These are phyloP conservation scores for Enteromius argenteus DNA, from an alignment of 2,797 vertebrate species.

Conservation along the genomic window DNA sequence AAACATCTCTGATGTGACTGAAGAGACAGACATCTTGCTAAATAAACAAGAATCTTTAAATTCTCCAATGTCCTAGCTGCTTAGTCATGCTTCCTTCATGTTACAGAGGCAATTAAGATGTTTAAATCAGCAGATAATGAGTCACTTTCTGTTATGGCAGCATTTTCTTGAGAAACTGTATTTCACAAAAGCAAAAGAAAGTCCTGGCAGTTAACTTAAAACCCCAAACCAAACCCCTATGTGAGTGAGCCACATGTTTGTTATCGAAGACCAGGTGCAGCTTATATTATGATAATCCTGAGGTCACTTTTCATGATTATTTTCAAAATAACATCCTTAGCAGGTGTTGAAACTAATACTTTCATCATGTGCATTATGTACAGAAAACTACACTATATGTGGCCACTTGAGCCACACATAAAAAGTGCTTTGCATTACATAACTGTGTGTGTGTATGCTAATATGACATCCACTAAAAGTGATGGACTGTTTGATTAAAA, in stretches of 20 bases:
- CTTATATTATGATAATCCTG: constrained; percentile 29
- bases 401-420: not conserved
- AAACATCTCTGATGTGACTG: not conserved
- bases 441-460: not conserved
- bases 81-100: not conserved
- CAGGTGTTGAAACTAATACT: constrained; percentile 23
- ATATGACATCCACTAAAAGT: not conserved
- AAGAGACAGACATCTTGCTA: not conserved
- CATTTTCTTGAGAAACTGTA: not conserved
- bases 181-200: constrained; percentile 10
- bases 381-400: not conserved
- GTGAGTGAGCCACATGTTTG: constrained; percentile 35
- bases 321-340: constrained; percentile 40
- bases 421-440: not conserved
- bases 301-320: constrained; percentile 25
- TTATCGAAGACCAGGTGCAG: constrained; percentile 24
- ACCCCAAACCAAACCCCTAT: not conserved
- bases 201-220: constrained; percentile 17
- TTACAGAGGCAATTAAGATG: not conserved
- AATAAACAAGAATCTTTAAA: not conserved
- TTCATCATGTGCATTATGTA: constrained; percentile 17
- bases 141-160: not conserved
- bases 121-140: not conserved
- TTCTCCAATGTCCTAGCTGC: not conserved
- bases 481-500: constrained; percentile 15